A percentile compares a stretch with the other conserved stretches of the same genome.
These are phyloP conservation scores for Damaliscus lunatus DNA, from an alignment of 2,113 vertebrate species.

Conservation along the genomic window DNA sequence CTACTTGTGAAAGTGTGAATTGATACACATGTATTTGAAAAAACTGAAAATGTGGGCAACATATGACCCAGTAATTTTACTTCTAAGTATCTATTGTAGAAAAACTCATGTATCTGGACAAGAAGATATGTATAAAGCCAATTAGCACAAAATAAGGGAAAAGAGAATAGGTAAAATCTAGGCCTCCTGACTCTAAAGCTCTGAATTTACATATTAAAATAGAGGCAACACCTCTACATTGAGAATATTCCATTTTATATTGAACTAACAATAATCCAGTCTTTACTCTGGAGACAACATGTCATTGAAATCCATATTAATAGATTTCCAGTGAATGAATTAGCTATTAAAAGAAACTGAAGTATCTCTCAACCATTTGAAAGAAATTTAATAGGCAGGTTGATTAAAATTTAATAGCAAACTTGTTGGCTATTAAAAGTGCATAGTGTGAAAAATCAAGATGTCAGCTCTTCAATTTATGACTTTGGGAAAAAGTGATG, in stretches of 20 bases:
- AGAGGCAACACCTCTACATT: neutral
- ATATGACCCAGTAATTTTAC: neutral
- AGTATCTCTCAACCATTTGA: slow-evolving; percentile 78
- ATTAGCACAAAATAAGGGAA: neutral
- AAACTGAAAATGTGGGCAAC: neutral
- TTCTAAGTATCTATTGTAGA: neutral
- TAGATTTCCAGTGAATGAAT: slow-evolving; percentile 79
- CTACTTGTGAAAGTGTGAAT: neutral
- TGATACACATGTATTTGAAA: neutral
- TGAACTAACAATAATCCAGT: slow-evolving; percentile 42
- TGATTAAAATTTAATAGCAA: slow-evolving; percentile 84
- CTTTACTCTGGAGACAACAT: slow-evolving; percentile 62
- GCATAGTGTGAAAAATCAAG: slow-evolving; percentile 76
- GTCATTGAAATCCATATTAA: slow-evolving; percentile 77
- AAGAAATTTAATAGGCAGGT: slow-evolving; percentile 81
- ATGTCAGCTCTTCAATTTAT: slow-evolving; percentile 66
- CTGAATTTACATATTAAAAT: neutral
- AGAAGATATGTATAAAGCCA: neutral
- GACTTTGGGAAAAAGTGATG: slow-evolving; percentile 42
- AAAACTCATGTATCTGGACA: neutral
- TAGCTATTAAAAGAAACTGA: slow-evolving; percentile 74
- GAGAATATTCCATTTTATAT: slow-evolving; percentile 40
- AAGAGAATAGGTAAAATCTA: neutral
- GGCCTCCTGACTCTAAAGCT: neutral
- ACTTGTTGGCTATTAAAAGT: slow-evolving; percentile 81